Base-by-base conservation (phyloP, 1,140 invertebrate genomes). In the Kradibia gibbosae region DNA sequence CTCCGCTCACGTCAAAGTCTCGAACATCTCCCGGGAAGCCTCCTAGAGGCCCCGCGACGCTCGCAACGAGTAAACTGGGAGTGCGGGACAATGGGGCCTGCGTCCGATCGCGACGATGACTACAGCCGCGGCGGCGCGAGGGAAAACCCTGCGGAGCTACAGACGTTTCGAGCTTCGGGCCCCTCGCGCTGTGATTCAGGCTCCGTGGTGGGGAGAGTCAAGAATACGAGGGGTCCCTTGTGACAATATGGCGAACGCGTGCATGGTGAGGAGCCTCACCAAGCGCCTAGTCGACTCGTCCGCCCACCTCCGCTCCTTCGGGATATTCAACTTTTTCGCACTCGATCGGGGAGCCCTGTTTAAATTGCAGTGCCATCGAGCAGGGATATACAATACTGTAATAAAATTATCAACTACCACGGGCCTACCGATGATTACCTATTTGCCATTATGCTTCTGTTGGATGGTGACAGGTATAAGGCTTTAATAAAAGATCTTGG, bases 41-140 rank as follows among this genome's bases (percentile, higher is more conserved):
- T 13, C 42, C 15, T 67, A 20, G 3, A 25, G 4, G 3, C 17
- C 39, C 62, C 39, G 25, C 39, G 73, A 11, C 20, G 31, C 53
- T 39, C 50, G 28, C 74, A 77, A 65, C 48, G 57, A 42, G 74
- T 13, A 77, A 77, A 77, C 55, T 77, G 57, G 74, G 53, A 77
- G 36, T 77, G 39, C 57, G 57, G 25, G 15, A 34, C n/a, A 22
- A 22, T 22, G 55, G 55, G 8, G 55, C 5, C 15, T n/a, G 22
- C 55, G 55, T 7, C 13, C 3, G n/a, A 8, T 17, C 1, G 65
- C 22, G 22, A 36, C 17, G 34, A 22, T n/a, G 36, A 36, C 65
- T 17, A 39, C 39, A 17, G 34, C 36, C 13, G 36, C 36, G 42
- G n/a, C 11, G 70, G 42, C 70, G 7, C 57, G 55, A 25, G 74